Evolutionary conservation across 2,888 invertebrate genomes (phyloP), one percentile per base, ranked within the genome.

Genomic region (Sepiola atlantica): DNA sequence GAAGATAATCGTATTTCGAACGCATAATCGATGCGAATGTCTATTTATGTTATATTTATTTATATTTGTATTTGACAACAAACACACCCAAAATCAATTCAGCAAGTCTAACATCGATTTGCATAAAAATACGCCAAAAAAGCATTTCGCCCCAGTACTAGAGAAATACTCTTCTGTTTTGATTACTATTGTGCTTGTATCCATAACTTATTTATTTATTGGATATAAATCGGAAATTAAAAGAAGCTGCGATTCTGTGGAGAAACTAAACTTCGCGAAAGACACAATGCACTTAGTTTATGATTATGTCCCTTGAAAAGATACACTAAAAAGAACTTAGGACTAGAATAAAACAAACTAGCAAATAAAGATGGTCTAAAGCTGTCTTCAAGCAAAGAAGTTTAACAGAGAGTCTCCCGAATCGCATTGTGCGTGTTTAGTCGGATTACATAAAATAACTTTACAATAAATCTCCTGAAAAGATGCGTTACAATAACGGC

Each of bases 381-480:
- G 8, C 16, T 14, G n/a, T 77, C 32, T 77, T 32, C 14, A 16
- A n/a, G n/a, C 77, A n/a, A 77, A n/a, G 77, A 77, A n/a, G 3
- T 12, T 3, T 32, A n/a, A 77, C n/a, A n/a, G 61, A 21, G n/a
- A 21, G n/a, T 14, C 32, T 77, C n/a, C 32, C 16, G 32, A 77
- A 77, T 77, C 16, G 77, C 77, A 1, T 14, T 32, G 77, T 77
- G 14, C 14, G 16, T 77, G 12, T n/a, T 77, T 77, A 77, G 77
- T 32, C 77, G n/a, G 14, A 77, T 77, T 77, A n/a, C 77, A 77
- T n/a, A 77, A 77, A 77, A 77, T 77, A 77, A 14, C n/a, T 77
- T 32, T 77, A n/a, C 77, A n/a, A n/a, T 77, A 77, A 77, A 77
- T 77, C 77, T 77, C 32, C n/a, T 77, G 77, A 77, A 77, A 77